Evolutionary conservation across 2,888 invertebrate genomes (phyloP), one percentile per base, ranked within the genome.

Genomic region (Erebia ligea): DNA sequence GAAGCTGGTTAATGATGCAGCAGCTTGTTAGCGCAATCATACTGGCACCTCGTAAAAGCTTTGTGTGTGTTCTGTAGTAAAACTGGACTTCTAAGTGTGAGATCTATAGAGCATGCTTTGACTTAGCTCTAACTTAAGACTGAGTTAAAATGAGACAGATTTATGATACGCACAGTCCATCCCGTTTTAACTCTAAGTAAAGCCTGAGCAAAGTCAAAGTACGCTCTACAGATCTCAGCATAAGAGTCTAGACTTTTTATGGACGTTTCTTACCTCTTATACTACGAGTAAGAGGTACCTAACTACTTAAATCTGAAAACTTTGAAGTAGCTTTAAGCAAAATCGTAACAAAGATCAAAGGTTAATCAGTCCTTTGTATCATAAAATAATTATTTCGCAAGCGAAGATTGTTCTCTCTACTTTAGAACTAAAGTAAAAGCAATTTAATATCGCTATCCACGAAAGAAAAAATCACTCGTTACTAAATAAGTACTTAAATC

Each of bases 1-100:
- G 76, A 78, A 76, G 78, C 78, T 62, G 75, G 74, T 86, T 89
- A 88, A 89, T 88, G 88, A 89, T 85, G 86, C 84, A 82, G 81
- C 76, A 76, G 85, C 86, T 88, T 86, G 86, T 86, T 88, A 87
- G 84, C 78, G 71, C 77, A 78, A 79, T 80, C 84, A 71, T 74
- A 68, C 83, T 83, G 83, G 81, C 82, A 79, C 76, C 79, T 78
- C 79, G 78, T 76, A 81, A 59, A 80, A 79, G 73, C 76, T 78
- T 75, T 79, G 76, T 79, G 79, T 79, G 76, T 79, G 79, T 76
- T 66, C 52, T 65, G 68, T 50, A 70, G 50, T 25, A 58, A 34
- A 70, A 70, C 58, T 71, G 67, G 62, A 58, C 57, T 8, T 48
- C 15, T 13, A 61, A 52, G 50, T 2, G 58, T 62, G 67, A 48